Conservation (phyloP, 2,113 vertebrate genomes). For the Oryzias celebensis region DNA sequence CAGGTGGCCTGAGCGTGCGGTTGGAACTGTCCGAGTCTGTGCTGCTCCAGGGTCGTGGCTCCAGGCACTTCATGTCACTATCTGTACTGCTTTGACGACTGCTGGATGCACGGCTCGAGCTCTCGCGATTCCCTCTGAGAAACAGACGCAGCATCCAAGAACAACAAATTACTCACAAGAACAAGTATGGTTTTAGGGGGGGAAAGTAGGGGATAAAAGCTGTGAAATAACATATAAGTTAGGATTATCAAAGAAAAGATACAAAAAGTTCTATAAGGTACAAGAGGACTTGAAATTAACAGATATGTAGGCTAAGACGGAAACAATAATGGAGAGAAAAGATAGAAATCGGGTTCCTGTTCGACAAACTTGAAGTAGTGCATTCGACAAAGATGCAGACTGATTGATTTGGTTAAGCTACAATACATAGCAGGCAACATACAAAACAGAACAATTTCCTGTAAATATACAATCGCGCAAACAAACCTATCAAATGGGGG, state of each 20-base stretch:
- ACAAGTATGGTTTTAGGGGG: not conserved
- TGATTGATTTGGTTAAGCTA: conserved; percentile 43
- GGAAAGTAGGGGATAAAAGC: not conserved
- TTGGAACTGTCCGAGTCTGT: conserved; percentile 94
- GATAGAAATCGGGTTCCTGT: not conserved
- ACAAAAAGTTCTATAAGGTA: conserved; percentile 7
- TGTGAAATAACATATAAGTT: conserved; percentile 5
- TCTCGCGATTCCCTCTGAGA: conserved; percentile 88
- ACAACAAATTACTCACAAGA: conserved; percentile 7
- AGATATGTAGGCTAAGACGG: conserved; percentile 1
- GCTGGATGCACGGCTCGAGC: conserved; percentile 87
- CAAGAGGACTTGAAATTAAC: not conserved
- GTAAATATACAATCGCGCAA: conserved; percentile 37
- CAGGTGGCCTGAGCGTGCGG: conserved; percentile 89
- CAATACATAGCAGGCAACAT: conserved; percentile 65
- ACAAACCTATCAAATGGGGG: conserved; percentile 29
- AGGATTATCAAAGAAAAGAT: conserved; percentile 5
- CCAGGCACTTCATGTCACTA: conserved; percentile 93
- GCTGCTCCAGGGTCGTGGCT: conserved; percentile 98
- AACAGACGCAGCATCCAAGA: not conserved
- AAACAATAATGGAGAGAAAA: not conserved
- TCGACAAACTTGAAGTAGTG: conserved; percentile 34
- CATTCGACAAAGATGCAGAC: conserved; percentile 65
- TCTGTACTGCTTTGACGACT: conserved; percentile 99
- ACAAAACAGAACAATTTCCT: conserved; percentile 30